Evolutionary conservation across 2,888 invertebrate genomes (phyloP).

Genomic region (Amiota minor): DNA sequence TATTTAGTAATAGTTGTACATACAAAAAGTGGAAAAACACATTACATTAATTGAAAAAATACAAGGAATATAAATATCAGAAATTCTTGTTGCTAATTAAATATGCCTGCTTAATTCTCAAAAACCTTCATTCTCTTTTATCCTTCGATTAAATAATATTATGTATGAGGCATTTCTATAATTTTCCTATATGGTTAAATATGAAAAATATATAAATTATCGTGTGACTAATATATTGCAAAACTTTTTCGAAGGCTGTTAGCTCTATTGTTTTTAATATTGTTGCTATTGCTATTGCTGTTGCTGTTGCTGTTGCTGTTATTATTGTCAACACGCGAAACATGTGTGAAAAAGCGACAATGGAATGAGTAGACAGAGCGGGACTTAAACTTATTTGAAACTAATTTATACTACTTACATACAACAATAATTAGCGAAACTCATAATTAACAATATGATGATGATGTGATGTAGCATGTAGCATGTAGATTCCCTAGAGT

Average conservation of each 20-base stretch:
- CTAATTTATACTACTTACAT: conserved; percentile 20
- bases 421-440: conserved; percentile 18
- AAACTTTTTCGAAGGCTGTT: conserved; percentile 1
- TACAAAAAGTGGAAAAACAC: too few species aligned
- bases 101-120: too few species aligned
- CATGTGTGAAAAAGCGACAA: not conserved
- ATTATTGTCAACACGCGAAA: conserved; percentile 2
- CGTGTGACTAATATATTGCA: not conserved
- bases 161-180: too few species aligned
- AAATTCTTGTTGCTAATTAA: too few species aligned
- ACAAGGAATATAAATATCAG: too few species aligned
- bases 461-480: not conserved
- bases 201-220: too few species aligned
- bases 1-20: too few species aligned
- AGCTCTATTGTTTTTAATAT: not conserved
- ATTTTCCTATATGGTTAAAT: too few species aligned
- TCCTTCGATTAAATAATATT: too few species aligned
- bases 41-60: too few species aligned
- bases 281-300: not conserved
- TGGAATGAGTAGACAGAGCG: not conserved
- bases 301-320: not conserved
- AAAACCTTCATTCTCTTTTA: too few species aligned
- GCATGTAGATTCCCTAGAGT: conserved; percentile 9
- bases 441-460: conserved; percentile 19
- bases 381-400: conserved; percentile 16